Conservation (phyloP, 2,113 vertebrate species). For the Nibea coibor region DNA sequence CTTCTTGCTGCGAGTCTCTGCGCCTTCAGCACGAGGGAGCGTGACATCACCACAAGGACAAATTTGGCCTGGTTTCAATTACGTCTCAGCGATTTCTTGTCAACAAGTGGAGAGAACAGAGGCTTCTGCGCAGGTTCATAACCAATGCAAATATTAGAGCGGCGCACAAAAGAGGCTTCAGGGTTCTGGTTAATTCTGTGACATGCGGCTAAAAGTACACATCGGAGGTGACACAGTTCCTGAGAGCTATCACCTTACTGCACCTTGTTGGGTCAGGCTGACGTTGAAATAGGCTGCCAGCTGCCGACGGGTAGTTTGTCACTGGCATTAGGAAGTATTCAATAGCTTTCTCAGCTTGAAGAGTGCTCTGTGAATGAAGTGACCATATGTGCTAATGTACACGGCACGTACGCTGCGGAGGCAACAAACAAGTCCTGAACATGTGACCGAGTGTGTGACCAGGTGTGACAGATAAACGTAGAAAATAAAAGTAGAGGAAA, state of each 20-base stretch:
- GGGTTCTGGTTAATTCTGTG: constrained; percentile 33
- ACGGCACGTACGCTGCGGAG: constrained; percentile 8
- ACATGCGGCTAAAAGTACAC: constrained; percentile 63
- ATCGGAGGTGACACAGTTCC: constrained; percentile 51
- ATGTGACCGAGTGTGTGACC: not conserved
- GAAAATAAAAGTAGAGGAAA: not conserved
- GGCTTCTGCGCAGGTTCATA: not conserved
- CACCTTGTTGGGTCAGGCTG: constrained; percentile 60
- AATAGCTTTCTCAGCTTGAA: constrained; percentile 50
- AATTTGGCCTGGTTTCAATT: constrained; percentile 29
- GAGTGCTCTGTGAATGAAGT: constrained; percentile 34
- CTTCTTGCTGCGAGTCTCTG: constrained; percentile 6
- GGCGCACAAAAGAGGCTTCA: constrained; percentile 5
- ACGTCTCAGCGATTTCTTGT: constrained; percentile 32
- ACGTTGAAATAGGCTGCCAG: constrained; percentile 68
- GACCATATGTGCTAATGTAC: constrained; percentile 51
- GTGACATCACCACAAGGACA: constrained; percentile 32
- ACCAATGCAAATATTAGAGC: constrained; percentile 10
- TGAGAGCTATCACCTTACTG: constrained; percentile 66
- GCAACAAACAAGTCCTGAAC: not conserved
- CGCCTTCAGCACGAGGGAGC: constrained; percentile 23
- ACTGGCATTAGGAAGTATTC: constrained; percentile 55
- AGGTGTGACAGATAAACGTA: not conserved
- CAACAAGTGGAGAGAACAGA: constrained; percentile 45
- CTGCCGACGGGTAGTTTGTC: constrained; percentile 63